phyloP scores from a whole-genome alignment of 2,888 invertebrate genomes.

The Diaperis boleti region DNA sequence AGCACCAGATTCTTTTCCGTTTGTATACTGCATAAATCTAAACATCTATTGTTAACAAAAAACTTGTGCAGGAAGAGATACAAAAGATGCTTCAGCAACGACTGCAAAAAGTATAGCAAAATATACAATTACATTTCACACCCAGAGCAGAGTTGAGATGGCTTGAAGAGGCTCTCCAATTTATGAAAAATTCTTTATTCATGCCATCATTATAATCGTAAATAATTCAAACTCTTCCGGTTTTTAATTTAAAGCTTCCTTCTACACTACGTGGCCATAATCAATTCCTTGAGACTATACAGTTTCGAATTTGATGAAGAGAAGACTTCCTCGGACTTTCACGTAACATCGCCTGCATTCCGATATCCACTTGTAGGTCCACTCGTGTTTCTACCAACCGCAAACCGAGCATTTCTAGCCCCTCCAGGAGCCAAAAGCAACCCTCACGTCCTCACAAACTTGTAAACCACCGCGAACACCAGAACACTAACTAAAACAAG shows the following conservation, averaged over 20 bases:
- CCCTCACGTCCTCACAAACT: conserved; percentile 82
- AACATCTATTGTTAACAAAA: too few species aligned
- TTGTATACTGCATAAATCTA: too few species aligned
- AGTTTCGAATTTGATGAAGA: conserved; percentile 10
- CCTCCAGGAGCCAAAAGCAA: conserved; percentile 76
- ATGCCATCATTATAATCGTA: conserved; percentile 4
- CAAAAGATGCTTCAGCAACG: too few species aligned
- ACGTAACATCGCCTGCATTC: conserved; percentile 50
- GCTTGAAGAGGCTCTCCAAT: neutral
- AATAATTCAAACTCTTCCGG: conserved; percentile 12
- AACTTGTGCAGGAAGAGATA: too few species aligned
- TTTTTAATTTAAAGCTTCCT: neutral
- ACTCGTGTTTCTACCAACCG: conserved; percentile 45
- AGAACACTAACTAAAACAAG: conserved; percentile 77
- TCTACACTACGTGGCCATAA: conserved; percentile 15
- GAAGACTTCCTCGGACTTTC: conserved; percentile 33
- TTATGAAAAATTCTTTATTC: neutral
- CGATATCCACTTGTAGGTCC: conserved; percentile 40
- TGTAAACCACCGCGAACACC: conserved; percentile 80
- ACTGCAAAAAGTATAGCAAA: too few species aligned
- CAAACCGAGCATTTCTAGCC: conserved; percentile 55
- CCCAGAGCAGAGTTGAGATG: neutral
- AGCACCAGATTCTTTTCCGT: too few species aligned
- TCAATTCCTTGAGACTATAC: conserved; percentile 18
- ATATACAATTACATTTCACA: neutral